phyloP scores from a whole-genome alignment of 1,140 invertebrate genomes.

The Drosophila lacteicornis region DNA sequence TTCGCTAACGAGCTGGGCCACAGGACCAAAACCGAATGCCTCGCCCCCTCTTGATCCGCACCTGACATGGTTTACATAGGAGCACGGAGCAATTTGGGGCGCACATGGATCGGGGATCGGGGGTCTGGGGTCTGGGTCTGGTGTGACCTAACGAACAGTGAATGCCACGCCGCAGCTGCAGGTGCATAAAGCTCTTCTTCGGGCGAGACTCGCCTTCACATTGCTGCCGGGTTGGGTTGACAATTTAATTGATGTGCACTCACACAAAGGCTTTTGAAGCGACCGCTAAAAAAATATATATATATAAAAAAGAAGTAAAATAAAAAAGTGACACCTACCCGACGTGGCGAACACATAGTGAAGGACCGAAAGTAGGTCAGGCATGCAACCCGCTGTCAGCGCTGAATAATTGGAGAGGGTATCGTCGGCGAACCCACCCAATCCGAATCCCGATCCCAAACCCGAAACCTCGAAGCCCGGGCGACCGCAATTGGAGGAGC shows the following conservation, averaged over 20 bases:
- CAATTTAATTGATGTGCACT: constrained; percentile 82
- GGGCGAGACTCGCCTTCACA: constrained; percentile 19
- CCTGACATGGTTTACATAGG: constrained; percentile 54
- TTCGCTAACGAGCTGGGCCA: constrained; percentile 51
- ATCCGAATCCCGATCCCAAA: neutral
- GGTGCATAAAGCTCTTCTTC: constrained; percentile 48
- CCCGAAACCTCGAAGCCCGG: constrained; percentile 11
- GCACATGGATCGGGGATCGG: constrained; percentile 15
- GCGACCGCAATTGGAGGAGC: constrained; percentile 31
- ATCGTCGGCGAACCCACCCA: neutral
- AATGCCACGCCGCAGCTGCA: constrained; percentile 44
- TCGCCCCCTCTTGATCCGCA: constrained; percentile 19
- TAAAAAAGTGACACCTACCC: constrained; percentile 70
- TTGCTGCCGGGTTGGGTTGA: constrained; percentile 64
- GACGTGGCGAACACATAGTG: constrained; percentile 34
- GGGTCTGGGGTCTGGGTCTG: neutral
- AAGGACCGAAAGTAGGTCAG: constrained; percentile 69
- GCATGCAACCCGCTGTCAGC: constrained; percentile 79
- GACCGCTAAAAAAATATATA: constrained; percentile 65
- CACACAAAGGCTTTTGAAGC: constrained; percentile 76
- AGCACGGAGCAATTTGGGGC: constrained; percentile 42
- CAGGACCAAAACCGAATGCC: constrained; percentile 33
- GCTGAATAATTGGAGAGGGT: constrained; percentile 70
- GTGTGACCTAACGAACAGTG: constrained; percentile 43
- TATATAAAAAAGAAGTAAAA: constrained; percentile 22